These are phyloP conservation scores for Lagenorhynchus albirostris DNA, from an alignment of 2,113 vertebrate species.

Conservation along the genomic window DNA sequence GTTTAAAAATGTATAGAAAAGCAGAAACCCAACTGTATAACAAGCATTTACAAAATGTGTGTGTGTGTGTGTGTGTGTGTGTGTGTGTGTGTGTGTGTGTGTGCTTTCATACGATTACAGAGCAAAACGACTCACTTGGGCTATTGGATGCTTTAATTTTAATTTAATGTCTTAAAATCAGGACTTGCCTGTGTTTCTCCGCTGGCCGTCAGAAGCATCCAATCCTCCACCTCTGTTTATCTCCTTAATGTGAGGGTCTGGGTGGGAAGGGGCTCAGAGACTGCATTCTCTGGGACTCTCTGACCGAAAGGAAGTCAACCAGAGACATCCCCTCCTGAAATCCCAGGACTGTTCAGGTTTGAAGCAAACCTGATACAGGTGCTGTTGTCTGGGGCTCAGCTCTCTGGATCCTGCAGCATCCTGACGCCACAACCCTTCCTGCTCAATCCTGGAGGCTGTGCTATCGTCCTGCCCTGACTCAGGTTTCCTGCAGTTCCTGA, in stretches of 20 bases:
- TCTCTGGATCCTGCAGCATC: fast-evolving
- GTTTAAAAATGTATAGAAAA: neutral
- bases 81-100: neutral
- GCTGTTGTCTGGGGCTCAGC: too few relatives aligned
- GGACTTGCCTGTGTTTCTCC: neutral
- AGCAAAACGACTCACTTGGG: neutral
- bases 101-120: neutral
- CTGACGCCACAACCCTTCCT: fast-evolving
- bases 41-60: neutral
- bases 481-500: neutral
- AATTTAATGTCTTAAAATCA: neutral
- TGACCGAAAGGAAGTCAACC: neutral
- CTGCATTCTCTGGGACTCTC: neutral
- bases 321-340: fast-evolving
- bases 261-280: fast-evolving
- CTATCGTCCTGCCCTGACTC: neutral
- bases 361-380: fast-evolving
- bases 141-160: neutral
- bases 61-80: neutral
- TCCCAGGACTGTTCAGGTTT: neutral
- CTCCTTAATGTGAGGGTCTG: fast-evolving
- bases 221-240: neutral
- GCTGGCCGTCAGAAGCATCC: fast-evolving
- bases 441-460: too few relatives aligned
- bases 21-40: neutral